Evolutionary conservation across 2,113 vertebrate genomes (phyloP), one percentile per base, ranked within the genome.

Genomic region (Entelurus aequoreus): DNA sequence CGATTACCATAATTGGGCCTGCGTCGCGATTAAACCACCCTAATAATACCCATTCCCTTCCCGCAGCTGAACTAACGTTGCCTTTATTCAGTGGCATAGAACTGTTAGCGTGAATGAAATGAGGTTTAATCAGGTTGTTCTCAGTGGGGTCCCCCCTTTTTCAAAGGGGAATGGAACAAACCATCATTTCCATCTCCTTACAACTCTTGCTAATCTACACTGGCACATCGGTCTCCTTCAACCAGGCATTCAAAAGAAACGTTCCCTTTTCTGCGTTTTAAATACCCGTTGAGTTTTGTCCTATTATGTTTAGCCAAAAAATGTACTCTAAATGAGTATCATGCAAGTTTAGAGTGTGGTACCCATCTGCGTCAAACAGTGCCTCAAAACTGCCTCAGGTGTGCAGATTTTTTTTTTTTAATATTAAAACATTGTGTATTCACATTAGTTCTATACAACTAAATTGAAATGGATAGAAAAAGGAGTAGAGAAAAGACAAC

Each of bases 61-160:
- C 63, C 53, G 54, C 65, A 63, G 80, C 81, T 81, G 69, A 78
- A 68, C 76, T 63, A 54, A 65, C 72, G 57, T 68, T 64, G 48
- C 73, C 67, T 82, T 82, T 79, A 75, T 86, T 84, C 75, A 82
- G 76, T 76, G 44, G 62, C 72, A 63, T 75, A 73, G 76, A 84
- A 73, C 63, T 60, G 75, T 80, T 73, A 42, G 73, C 73, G 69
- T 50, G 68, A 82, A 85, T 84, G 75, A 84, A 87, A 80, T 79
- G 84, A 66, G 74, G 60, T 78, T 81, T 84, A 86, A 79, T 76
- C 58, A 82, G 77, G 55, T 79, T 54, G 42, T 63, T 75, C 66
- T 82, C 69, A 65, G 63, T 72, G 68, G 78, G 72, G 65, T 5
- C 21, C 66, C 53, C 51, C 51, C 66, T 53, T 60, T 84, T 77